Percentiles rank a stretch among this genome's conserved stretches.
Conservation (phyloP, 1,140 invertebrate genomes). For the Pissodes strobi region DNA sequence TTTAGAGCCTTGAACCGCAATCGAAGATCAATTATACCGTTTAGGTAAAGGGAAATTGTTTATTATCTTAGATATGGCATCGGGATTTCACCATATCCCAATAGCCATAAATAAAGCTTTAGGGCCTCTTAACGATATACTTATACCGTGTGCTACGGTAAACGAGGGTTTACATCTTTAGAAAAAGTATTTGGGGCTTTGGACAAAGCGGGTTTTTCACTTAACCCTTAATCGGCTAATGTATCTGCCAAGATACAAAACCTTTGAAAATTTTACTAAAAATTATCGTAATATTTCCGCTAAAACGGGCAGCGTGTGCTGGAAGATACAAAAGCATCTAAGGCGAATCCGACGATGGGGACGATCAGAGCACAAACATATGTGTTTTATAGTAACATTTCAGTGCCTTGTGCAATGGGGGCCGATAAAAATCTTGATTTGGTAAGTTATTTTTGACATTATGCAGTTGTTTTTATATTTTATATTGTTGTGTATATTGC, state of each 20-base stretch:
- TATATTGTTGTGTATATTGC: neutral
- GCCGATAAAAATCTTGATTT: no score
- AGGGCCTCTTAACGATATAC: slow-evolving; percentile 30
- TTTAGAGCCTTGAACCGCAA: slow-evolving; percentile 44
- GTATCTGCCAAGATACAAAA: neutral
- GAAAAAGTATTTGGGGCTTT: slow-evolving; percentile 37
- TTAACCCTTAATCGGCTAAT: slow-evolving; percentile 7
- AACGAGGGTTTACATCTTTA: slow-evolving; percentile 38
- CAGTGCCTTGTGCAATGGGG: no score
- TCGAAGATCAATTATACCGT: slow-evolving; percentile 51
- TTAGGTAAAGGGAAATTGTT: slow-evolving; percentile 41
- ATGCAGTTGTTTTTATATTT: neutral
- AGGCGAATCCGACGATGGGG: no score
- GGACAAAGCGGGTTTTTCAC: slow-evolving; percentile 18
- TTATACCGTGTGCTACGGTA: slow-evolving; percentile 28
- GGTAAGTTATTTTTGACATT: no score
- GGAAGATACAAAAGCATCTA: no score
- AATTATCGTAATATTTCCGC: neutral
- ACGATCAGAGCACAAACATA: no score
- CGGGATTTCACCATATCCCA: no score
- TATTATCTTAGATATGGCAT: no score
- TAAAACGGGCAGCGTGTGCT: no score
- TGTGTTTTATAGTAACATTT: no score
- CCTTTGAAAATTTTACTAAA: neutral
- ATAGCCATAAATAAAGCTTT: slow-evolving; percentile 43